Conservation (phyloP, 2,113 vertebrate genomes). For the Sturnira hondurensis region DNA sequence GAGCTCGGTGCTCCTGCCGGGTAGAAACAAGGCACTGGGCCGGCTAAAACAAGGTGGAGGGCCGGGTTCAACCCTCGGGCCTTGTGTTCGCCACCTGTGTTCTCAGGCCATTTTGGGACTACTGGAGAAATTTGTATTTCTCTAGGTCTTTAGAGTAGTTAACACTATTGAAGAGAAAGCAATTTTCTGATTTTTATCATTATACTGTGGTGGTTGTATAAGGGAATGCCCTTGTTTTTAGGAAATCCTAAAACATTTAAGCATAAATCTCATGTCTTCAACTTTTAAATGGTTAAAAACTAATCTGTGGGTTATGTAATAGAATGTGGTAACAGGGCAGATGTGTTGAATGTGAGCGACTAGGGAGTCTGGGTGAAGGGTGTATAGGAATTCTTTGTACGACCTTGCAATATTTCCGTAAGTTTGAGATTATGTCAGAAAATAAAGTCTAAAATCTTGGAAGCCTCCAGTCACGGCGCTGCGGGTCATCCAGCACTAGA, state of each 20-base stretch:
- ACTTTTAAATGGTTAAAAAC: not conserved
- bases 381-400: not conserved
- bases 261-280: not conserved
- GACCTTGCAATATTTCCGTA: not conserved
- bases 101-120: not conserved
- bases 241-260: not conserved
- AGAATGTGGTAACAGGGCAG: not conserved
- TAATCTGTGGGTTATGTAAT: not conserved
- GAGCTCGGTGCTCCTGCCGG: too few relatives aligned
- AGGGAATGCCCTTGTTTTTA: not conserved
- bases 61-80: too few relatives aligned
- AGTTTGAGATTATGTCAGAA: not conserved
- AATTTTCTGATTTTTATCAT: not conserved
- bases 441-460: not conserved
- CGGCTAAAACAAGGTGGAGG: too few relatives aligned
- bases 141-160: not conserved
- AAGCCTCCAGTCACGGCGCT: not conserved
- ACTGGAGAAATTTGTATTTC: not conserved
- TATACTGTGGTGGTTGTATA: not conserved
- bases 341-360: not conserved
- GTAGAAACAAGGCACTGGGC: too few relatives aligned
- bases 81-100: too few relatives aligned
- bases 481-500: not conserved
- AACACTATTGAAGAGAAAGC: not conserved
- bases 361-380: not conserved